Evolutionary conservation across 2,797 vertebrate species (phyloP).

Genomic region (Botia kubotai): DNA sequence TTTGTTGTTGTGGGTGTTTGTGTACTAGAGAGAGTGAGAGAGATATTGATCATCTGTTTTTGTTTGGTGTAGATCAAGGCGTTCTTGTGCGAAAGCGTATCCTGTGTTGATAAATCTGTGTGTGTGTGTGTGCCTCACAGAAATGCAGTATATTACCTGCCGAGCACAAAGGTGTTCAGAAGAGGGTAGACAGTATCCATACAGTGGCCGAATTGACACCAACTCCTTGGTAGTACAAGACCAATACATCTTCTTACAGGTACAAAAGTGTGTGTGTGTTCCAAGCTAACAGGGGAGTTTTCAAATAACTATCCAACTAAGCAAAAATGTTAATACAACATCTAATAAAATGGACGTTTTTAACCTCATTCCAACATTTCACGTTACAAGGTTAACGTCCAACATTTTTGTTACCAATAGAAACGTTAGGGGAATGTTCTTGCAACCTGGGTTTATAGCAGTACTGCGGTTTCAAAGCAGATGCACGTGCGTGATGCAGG

Average conservation of each 20-base stretch:
- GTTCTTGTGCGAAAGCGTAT: constrained; percentile 45
- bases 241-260: constrained; percentile 96
- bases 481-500: neutral
- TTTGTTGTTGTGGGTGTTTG: constrained; percentile 56
- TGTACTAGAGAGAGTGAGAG: constrained; percentile 21
- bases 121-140: constrained; percentile 72
- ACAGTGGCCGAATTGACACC: constrained; percentile 88
- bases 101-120: constrained; percentile 51
- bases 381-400: no score
- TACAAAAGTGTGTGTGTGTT: constrained; percentile 63
- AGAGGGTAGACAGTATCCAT: constrained; percentile 85
- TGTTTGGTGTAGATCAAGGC: constrained; percentile 46
- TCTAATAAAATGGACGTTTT: no score
- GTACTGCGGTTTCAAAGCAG: neutral
- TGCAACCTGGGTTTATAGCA: neutral
- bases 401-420: no score
- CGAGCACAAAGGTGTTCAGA: constrained; percentile 90
- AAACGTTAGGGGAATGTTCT: no score
- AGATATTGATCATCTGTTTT: constrained; percentile 47
- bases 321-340: no score
- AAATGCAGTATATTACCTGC: constrained; percentile 92
- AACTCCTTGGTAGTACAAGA: constrained; percentile 97
- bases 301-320: no score
- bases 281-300: no score
- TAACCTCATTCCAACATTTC: no score